Evolutionary conservation across 2,797 vertebrate species (phyloP), one percentile per base, ranked within the genome.

Genomic region (Spondyliosoma cantharus): DNA sequence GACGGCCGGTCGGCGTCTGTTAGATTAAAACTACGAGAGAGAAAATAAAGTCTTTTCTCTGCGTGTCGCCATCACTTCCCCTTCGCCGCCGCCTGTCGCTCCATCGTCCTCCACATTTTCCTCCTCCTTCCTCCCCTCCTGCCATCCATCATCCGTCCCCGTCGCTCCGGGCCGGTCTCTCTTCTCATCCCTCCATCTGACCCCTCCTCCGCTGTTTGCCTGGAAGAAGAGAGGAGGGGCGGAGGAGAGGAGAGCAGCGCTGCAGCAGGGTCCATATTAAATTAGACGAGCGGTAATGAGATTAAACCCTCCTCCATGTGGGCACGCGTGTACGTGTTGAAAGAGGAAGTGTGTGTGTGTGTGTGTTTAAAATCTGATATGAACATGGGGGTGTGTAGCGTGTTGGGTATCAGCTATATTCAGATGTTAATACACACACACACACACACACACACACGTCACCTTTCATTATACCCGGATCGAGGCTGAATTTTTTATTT

Each of bases 271-370:
- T 58, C 27, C 49, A 25, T 71, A 84, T 86, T 82, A 77, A 75
- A 80, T 86, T 71, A 89, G 83, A 85, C 20, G 3, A 70, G 71
- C 72, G 4, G 29, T 86, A 82, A 90, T 79, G 66, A 85, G 85
- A 87, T 90, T 74, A 83, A 79, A 79, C 76, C 56, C 25, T 37
- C 67, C 19, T 66, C 76, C 73, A 27, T 32, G 83, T 75, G 78
- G 66, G 19, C 64, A 24, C 4, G 16, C 17, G 6, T 64, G 73
- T 63, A 8, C 50, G 74, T 76, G 78, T 75, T 61, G 60, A 27
- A 68, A 48, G 57, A 68, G 45, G 54, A 32, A 27, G 32, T 69
- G 43, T 48, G 49, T 75, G 42, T 48, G 25, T 37, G 57, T 19
- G 15, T 75, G 46, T 73, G 37, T 71, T 63, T 25, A 56, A 59